Percentiles rank a stretch among this genome's conserved stretches.
Evolutionary conservation across 64 coral and sea anemone genomes (phyloP).

Genomic region (Stichodactyla mertensii): DNA sequence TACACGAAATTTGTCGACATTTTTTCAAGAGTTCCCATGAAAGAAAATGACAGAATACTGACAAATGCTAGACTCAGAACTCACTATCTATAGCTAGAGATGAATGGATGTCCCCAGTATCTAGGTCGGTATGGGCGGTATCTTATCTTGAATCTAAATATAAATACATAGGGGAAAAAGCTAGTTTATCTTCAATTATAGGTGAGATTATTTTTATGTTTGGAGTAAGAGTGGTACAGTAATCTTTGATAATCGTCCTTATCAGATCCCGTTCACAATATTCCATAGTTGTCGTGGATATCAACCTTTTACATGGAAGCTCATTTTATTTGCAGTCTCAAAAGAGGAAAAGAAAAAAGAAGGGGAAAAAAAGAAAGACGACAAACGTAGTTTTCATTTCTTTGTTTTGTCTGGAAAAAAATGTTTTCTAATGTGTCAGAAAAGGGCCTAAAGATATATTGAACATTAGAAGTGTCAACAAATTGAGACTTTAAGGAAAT

Average conservation of each 20-base stretch:
- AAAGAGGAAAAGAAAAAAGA: not conserved
- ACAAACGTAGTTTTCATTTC: not conserved
- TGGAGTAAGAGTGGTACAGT: not conserved
- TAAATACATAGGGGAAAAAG: not conserved
- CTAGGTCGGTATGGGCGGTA: not conserved
- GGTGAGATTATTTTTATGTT: not conserved
- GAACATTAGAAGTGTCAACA: not conserved
- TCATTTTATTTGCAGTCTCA: not conserved
- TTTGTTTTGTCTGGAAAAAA: not conserved
- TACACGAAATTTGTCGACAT: too few relatives aligned
- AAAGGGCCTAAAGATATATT: not conserved
- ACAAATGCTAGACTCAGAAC: too few relatives aligned
- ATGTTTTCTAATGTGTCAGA: not conserved
- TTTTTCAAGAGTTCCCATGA: too few relatives aligned
- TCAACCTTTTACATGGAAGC: not conserved
- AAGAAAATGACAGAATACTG: too few relatives aligned
- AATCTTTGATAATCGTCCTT: not conserved
- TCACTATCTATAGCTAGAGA: not conserved
- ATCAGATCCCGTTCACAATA: not conserved
- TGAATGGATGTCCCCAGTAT: not conserved
- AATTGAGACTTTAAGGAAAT: not conserved
- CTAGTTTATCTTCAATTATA: constrained; percentile 9
- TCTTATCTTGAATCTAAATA: not conserved
- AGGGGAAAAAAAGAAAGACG: not conserved
- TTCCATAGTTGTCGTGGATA: not conserved